These are phyloP conservation scores for Procambarus virginalis DNA, from an alignment of 1,140 invertebrate genomes.

Conservation along the genomic window DNA sequence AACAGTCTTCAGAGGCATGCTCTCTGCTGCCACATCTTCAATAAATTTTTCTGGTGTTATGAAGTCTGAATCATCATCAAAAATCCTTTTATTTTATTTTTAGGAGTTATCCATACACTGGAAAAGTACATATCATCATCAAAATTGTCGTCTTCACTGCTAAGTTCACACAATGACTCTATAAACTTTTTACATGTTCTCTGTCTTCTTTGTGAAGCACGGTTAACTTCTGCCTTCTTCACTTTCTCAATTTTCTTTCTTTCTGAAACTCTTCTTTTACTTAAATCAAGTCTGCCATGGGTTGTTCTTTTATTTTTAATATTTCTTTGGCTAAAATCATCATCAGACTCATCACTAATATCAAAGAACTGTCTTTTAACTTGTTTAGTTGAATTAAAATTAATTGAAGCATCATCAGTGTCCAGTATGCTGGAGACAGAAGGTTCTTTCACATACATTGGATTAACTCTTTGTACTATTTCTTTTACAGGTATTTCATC, in stretches of 20 bases:
- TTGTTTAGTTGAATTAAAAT: background rate
- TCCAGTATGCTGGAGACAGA: background rate
- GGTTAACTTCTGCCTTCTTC: background rate
- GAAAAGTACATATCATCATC: background rate
- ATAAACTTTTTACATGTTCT: constrained; percentile 26
- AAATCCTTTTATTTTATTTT: constrained; percentile 39
- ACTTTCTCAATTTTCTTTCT: background rate
- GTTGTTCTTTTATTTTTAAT: background rate
- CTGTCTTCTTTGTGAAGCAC: background rate
- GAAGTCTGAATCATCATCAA: constrained; percentile 48
- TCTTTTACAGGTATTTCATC: background rate
- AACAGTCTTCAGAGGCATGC: constrained; percentile 42
- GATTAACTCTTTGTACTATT: background rate
- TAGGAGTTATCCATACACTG: too few relatives aligned
- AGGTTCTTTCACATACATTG: background rate
- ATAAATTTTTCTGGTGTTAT: constrained; percentile 26
- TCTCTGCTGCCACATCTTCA: background rate
- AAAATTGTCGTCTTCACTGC: constrained; percentile 41
- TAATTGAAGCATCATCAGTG: background rate
- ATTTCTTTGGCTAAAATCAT: constrained; percentile 27
- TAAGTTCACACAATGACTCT: constrained; percentile 26
- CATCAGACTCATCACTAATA: constrained; percentile 4
- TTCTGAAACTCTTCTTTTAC: background rate
- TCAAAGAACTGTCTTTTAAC: background rate
- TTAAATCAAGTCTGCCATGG: background rate